A percentile compares a stretch with the other conserved stretches of the same genome.
These are phyloP conservation scores for Capitulum mitella DNA, from an alignment of 2,888 invertebrate species.

Conservation along the genomic window DNA sequence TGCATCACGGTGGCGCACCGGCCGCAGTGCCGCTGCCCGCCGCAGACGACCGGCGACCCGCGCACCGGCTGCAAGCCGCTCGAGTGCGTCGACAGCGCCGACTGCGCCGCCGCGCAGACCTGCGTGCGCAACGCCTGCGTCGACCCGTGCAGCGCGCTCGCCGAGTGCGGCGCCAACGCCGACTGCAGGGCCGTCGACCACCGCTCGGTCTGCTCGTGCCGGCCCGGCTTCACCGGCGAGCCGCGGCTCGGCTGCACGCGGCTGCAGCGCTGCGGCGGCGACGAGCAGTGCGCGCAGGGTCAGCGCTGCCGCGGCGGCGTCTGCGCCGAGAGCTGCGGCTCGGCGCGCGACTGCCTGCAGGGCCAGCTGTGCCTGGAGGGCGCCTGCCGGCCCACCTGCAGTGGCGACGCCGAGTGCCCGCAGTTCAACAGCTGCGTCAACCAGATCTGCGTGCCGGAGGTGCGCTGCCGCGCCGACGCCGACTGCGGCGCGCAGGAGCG, in stretches of 20 bases:
- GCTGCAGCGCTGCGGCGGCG: slow-evolving; percentile 71
- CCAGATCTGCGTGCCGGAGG: slow-evolving; percentile 74
- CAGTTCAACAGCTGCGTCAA: slow-evolving; percentile 76
- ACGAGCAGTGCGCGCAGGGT: slow-evolving; percentile 72
- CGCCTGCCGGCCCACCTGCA: slow-evolving; percentile 49
- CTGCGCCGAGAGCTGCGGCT: slow-evolving; percentile 70
- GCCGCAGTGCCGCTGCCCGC: slow-evolving; percentile 62
- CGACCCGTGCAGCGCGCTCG: slow-evolving; percentile 69
- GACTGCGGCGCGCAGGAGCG: slow-evolving; percentile 68
- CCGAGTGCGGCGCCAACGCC: slow-evolving; percentile 68
- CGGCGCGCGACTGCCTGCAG: slow-evolving; percentile 71
- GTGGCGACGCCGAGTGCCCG: slow-evolving; percentile 69
- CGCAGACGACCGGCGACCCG: slow-evolving; percentile 39
- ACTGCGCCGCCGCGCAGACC: slow-evolving; percentile 59
- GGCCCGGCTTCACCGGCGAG: slow-evolving; percentile 68
- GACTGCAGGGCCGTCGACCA: slow-evolving; percentile 68
- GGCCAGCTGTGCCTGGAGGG: slow-evolving; percentile 79
- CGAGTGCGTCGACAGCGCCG: slow-evolving; percentile 69
- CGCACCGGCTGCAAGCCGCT: slow-evolving; percentile 58
- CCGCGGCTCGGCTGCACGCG: slow-evolving; percentile 71
- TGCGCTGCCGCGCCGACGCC: slow-evolving; percentile 61
- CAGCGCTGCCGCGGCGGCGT: slow-evolving; percentile 75
- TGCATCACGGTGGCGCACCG: slow-evolving; percentile 66
- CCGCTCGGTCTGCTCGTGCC: slow-evolving; percentile 64
- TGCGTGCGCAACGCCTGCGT: slow-evolving; percentile 72